Base-by-base conservation (phyloP, 2,888 invertebrate species). In the Aspidiotus rigidus region DNA sequence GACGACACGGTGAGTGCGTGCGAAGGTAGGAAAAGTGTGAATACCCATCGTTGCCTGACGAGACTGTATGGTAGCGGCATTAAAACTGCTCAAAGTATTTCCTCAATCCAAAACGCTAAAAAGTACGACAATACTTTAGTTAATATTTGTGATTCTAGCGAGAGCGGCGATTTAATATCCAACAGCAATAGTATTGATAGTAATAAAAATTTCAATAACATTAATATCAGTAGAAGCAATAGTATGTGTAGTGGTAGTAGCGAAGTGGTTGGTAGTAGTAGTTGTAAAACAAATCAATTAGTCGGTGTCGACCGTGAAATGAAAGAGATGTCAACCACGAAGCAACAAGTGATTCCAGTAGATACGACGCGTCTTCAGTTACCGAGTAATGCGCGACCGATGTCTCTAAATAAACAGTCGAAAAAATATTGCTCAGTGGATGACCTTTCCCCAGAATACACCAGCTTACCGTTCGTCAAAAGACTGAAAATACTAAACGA, bases 401-500 rank as follows among this genome's bases (percentile, higher is more conserved):
- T 6, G 11, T 28, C 28, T 28, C 28, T 41, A 13, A 55, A 17
- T n/a, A 69, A 66, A 64, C 40, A 13, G 44, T 69, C 62, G 49
- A 73, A 72, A 71, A 71, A 72, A 41, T 91, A 91, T 78, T 83
- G 84, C 72, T 90, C 90, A n/a, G 87, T 91, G 64, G 90, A 90
- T 75, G 92, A 92, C 77, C 79, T 92, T 49, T 91, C 90, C 9
- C 92, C 92, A 0, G 92, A 92, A 77, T 92, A 91, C 75, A 88
- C 88, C 64, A 88, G 90, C 13, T 78, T 92, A 71, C 91, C 92
- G 0, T 92, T 92, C 76, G 91, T 92, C 0, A 92, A 92, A 78
- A 90, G 91, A 75, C 79, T 92, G 62, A 91, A 92, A 80, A 92
- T 93, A 74, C 81, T 92, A 61, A 92, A 92, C 77, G 92, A 92